phyloP scores from a whole-genome alignment of 1,140 invertebrate genomes.

The Steinernema feltiae region DNA sequence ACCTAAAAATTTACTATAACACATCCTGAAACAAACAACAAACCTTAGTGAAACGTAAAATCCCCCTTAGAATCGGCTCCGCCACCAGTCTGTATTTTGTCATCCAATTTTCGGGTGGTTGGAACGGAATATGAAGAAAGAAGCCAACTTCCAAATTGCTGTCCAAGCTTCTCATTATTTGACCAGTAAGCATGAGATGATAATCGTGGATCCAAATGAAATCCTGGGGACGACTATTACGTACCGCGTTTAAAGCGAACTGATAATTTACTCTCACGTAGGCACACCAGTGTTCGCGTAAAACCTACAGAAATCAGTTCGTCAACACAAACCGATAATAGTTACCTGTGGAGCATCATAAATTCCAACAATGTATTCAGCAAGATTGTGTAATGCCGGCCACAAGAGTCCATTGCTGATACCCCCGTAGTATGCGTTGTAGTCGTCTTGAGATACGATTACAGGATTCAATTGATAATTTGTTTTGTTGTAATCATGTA shows the following conservation, averaged over 20 bases:
- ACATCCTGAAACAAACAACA: too few relatives aligned
- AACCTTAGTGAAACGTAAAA: conserved; percentile 54
- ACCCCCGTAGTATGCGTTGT: conserved; percentile 55
- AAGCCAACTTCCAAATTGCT: conserved; percentile 55
- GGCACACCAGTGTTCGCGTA: conserved; percentile 54
- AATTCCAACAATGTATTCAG: conserved; percentile 52
- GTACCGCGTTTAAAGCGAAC: conserved; percentile 54
- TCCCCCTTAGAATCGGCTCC: conserved; percentile 53
- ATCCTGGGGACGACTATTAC: conserved; percentile 54
- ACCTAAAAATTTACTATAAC: conserved; percentile 37
- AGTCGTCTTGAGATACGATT: conserved; percentile 48
- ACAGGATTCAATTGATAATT: conserved; percentile 57
- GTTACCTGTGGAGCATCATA: conserved; percentile 48
- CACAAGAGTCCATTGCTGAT: conserved; percentile 57
- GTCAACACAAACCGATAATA: not conserved
- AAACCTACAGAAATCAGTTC: conserved; percentile 27
- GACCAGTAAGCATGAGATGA: conserved; percentile 55
- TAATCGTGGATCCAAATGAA: conserved; percentile 58
- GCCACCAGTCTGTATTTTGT: conserved; percentile 52
- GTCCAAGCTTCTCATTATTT: conserved; percentile 55
- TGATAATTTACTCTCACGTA: conserved; percentile 58
- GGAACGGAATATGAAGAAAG: conserved; percentile 58
- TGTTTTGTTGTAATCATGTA: conserved; percentile 55
- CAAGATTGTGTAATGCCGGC: conserved; percentile 56
- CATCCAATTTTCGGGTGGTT: conserved; percentile 56